Conservation (phyloP, 2,797 vertebrate genomes). For the Intellagama lesueurii region DNA sequence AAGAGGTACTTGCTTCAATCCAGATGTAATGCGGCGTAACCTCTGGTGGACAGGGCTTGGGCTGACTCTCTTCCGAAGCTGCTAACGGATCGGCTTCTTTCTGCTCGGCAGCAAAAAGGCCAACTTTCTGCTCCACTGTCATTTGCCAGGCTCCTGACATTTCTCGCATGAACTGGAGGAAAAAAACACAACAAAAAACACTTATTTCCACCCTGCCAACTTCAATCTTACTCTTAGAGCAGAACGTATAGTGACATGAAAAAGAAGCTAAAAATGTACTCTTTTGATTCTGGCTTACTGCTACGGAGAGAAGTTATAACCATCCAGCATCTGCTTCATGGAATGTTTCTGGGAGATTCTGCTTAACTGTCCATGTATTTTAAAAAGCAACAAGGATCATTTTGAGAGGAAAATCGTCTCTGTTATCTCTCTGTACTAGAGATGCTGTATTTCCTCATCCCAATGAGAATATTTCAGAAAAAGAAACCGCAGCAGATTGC, state of each 20-base stretch:
- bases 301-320: not conserved
- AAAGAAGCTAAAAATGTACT: not conserved
- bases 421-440: too few species aligned
- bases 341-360: not conserved
- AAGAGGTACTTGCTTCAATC: slow-evolving; percentile 87
- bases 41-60: slow-evolving; percentile 88
- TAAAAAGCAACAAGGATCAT: not conserved
- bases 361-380: not conserved
- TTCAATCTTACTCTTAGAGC: not conserved
- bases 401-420: not conserved
- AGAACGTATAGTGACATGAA: not conserved
- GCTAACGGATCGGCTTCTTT: slow-evolving; percentile 94
- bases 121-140: slow-evolving; percentile 94
- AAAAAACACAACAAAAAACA: not conserved
- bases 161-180: slow-evolving; percentile 91
- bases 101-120: slow-evolving; percentile 89
- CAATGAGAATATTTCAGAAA: too few species aligned
- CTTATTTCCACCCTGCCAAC: not conserved
- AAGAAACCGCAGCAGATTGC: too few species aligned
- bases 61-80: slow-evolving; percentile 94
- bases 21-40: slow-evolving; percentile 94
- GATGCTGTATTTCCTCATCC: too few species aligned
- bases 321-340: not conserved
- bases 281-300: not conserved
- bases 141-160: slow-evolving; percentile 98